Percentiles rank a stretch among this genome's conserved stretches.
phyloP scores from a whole-genome alignment of 2,113 vertebrate genomes.

The Plecturocebus donacophilus region DNA sequence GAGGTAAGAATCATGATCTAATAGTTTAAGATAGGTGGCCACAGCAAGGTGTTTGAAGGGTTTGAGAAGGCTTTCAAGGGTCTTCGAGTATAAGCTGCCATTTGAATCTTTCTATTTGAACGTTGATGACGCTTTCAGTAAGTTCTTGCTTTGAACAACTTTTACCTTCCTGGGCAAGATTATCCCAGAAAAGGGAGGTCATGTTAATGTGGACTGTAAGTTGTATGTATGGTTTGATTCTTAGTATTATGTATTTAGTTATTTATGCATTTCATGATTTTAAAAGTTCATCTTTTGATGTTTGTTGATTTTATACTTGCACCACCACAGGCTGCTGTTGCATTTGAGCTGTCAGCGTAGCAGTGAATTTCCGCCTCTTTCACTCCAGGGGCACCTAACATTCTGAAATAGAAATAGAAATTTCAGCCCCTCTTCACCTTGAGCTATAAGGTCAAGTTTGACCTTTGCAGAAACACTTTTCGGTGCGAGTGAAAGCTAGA shows the following conservation, averaged over 20 bases:
- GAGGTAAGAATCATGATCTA: neutral
- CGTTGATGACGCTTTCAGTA: neutral
- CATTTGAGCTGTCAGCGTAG: neutral
- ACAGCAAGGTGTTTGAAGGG: neutral
- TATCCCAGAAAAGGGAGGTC: neutral
- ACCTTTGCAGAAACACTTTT: conserved; percentile 17
- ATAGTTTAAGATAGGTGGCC: neutral
- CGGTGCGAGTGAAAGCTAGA: neutral
- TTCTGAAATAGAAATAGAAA: neutral
- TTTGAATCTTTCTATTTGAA: neutral
- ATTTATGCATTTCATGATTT: conserved; percentile 28
- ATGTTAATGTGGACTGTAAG: neutral
- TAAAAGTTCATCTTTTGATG: neutral
- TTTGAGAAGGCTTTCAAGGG: neutral
- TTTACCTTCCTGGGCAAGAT: neutral
- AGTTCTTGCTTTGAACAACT: neutral
- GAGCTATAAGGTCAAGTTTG: neutral
- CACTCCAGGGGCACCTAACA: neutral
- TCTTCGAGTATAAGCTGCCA: neutral
- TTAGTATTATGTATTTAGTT: neutral
- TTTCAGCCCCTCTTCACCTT: conserved; percentile 5
- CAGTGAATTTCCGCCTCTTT: too few species aligned
- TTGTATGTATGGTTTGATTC: neutral
- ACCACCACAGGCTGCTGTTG: neutral
- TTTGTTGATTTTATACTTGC: neutral